Evolutionary conservation across 2,797 vertebrate species (phyloP).

Genomic region (Taenioides sp.): DNA sequence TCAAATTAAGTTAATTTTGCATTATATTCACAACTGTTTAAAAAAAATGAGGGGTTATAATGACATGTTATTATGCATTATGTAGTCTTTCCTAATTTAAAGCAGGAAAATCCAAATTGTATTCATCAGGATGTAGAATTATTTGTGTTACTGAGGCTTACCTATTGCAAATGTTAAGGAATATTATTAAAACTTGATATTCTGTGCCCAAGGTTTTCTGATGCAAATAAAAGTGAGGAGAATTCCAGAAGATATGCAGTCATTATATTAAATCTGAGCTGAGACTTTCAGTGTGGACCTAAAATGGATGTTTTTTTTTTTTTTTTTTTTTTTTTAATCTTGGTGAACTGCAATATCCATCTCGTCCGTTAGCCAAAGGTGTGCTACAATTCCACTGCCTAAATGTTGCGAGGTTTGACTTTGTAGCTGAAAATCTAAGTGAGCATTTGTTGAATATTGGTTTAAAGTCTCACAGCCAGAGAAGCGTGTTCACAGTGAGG

Average conservation of each 20-base stretch:
- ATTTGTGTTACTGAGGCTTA: too few species aligned
- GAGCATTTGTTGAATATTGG: conserved; percentile 45
- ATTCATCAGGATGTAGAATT: not conserved
- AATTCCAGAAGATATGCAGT: not conserved
- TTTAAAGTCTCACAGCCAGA: conserved; percentile 34
- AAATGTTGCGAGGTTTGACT: conserved; percentile 22
- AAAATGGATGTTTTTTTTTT: not conserved
- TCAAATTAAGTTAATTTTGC: not conserved
- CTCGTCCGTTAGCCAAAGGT: not conserved
- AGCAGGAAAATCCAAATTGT: not conserved
- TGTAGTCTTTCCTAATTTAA: too few species aligned
- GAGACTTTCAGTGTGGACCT: not conserved
- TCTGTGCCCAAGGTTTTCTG: not conserved
- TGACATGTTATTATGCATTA: too few species aligned
- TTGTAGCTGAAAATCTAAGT: conserved; percentile 21
- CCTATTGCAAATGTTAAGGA: too few species aligned
- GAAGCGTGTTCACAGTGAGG: conserved; percentile 17
- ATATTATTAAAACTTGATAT: not conserved
- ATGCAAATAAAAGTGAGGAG: too few species aligned
- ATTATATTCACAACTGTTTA: not conserved
- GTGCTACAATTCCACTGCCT: not conserved
- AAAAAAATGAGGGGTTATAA: too few species aligned
- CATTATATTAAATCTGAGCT: not conserved
- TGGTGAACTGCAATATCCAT: not conserved
- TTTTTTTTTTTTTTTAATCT: not conserved